Conservation (phyloP, 2,113 vertebrate genomes). For the Geococcyx californianus region DNA sequence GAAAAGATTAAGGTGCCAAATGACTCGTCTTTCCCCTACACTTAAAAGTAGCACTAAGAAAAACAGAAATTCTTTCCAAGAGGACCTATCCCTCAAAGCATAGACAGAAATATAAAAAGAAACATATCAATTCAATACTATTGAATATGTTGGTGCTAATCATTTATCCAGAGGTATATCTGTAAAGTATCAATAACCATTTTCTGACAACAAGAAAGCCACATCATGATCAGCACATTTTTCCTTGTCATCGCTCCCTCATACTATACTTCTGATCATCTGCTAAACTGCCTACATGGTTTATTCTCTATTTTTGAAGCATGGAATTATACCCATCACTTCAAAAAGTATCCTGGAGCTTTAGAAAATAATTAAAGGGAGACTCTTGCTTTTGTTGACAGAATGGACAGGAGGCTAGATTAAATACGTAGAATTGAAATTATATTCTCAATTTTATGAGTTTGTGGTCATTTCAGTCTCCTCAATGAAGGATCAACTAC, state of each 20-base stretch:
- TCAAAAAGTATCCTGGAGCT: background rate
- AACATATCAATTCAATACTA: background rate
- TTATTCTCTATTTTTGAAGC: background rate
- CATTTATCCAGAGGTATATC: background rate
- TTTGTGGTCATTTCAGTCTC: background rate
- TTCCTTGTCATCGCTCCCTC: background rate
- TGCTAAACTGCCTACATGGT: background rate
- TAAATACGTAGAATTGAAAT: background rate
- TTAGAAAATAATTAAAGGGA: background rate
- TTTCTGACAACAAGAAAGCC: background rate
- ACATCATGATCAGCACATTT: background rate
- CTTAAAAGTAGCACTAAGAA: background rate
- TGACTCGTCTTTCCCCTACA: background rate
- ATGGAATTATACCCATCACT: background rate
- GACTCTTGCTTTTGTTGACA: background rate
- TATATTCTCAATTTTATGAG: background rate
- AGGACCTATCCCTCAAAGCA: background rate
- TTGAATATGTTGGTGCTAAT: background rate
- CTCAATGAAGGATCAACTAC: rapidly evolving
- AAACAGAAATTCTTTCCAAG: background rate
- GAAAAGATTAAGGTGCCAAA: constrained; percentile 39
- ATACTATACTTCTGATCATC: background rate
- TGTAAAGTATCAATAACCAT: background rate
- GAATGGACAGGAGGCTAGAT: background rate
- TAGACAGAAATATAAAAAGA: background rate